phyloP scores from a whole-genome alignment of 2,797 vertebrate genomes.

The Anguilla megastoma region DNA sequence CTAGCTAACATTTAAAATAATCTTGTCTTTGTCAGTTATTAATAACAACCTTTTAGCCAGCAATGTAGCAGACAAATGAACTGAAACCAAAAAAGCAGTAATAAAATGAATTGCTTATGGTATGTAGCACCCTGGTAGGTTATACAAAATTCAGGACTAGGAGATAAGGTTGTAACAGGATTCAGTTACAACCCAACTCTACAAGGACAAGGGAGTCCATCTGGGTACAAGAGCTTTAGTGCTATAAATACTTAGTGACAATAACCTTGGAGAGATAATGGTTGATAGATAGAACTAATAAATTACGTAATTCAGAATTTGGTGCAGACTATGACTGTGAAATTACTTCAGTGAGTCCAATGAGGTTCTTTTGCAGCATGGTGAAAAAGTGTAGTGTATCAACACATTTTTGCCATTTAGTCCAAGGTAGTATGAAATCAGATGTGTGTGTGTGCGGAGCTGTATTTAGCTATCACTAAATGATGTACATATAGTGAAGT shows the following conservation, averaged over 20 bases:
- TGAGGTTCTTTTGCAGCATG: neutral
- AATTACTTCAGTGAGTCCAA: neutral
- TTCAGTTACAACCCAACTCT: neutral
- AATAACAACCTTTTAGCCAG: neutral
- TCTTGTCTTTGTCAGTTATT: neutral
- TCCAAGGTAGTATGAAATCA: slow-evolving; percentile 2
- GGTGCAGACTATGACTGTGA: neutral
- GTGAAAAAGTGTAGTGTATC: neutral
- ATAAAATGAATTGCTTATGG: neutral
- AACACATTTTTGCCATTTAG: slow-evolving; percentile 7
- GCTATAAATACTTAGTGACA: neutral
- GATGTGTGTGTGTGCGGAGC: neutral
- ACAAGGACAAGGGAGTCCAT: neutral
- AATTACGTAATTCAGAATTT: neutral
- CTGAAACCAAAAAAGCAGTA: neutral
- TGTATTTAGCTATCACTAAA: neutral
- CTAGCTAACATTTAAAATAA: neutral
- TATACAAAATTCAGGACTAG: neutral
- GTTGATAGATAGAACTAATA: neutral
- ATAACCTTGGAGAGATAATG: neutral
- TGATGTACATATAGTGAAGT: neutral
- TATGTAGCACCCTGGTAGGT: neutral
- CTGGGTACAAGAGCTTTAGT: neutral
- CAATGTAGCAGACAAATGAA: neutral
- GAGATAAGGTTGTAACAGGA: neutral